Evolutionary conservation across 1,140 invertebrate species (phyloP).

Genomic region (Patella vulgata): DNA sequence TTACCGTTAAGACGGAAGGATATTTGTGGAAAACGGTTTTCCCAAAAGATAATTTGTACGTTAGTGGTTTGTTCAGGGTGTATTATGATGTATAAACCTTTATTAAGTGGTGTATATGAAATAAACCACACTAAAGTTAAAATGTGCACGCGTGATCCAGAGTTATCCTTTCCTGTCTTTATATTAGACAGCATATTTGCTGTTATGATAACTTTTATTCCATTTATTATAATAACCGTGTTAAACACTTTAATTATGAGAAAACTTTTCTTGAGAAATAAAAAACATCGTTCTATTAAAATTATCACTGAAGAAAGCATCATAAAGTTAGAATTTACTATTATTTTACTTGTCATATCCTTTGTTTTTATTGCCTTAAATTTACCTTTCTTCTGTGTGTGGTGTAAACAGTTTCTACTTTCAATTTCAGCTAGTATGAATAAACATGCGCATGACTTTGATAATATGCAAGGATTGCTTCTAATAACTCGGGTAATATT

Average conservation of each 20-base stretch:
- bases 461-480: slow-evolving; percentile 30
- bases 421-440: slow-evolving; percentile 14
- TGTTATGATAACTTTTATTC: slow-evolving; percentile 51
- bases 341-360: slow-evolving; percentile 52
- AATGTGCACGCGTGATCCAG: slow-evolving; percentile 38
- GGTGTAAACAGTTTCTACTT: slow-evolving; percentile 39
- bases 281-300: slow-evolving; percentile 24
- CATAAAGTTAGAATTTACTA: slow-evolving; percentile 47
- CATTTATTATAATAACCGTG: slow-evolving; percentile 49
- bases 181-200: slow-evolving; percentile 54
- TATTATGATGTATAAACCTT: slow-evolving; percentile 49
- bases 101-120: slow-evolving; percentile 37
- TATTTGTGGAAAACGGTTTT: slow-evolving; percentile 30
- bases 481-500: slow-evolving; percentile 53
- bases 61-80: slow-evolving; percentile 29
- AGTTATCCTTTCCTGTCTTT: slow-evolving; percentile 41
- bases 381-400: slow-evolving; percentile 49
- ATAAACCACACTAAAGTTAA: slow-evolving; percentile 11
- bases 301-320: slow-evolving; percentile 37
- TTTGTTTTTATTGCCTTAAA: slow-evolving; percentile 52
- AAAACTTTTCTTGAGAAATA: slow-evolving; percentile 32
- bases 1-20: slow-evolving; percentile 41
- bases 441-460: neutral
- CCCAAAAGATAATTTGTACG: slow-evolving; percentile 35
- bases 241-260: slow-evolving; percentile 54